phyloP scores from a whole-genome alignment of 2,797 vertebrate species.

The Vultur gryphus region DNA sequence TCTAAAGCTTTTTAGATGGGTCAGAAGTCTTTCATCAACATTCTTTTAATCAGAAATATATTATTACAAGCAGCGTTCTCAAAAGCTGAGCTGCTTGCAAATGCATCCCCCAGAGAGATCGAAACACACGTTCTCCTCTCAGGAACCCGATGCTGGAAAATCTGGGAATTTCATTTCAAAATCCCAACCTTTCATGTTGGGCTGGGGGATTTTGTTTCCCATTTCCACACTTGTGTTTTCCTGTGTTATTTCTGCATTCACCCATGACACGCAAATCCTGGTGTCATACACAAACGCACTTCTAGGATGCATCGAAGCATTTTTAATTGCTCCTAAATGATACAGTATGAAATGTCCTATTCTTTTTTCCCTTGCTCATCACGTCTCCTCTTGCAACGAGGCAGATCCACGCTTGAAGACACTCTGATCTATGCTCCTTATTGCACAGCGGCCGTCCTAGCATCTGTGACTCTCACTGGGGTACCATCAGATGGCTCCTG shows the following conservation, averaged over 20 bases:
- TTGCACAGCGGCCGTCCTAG: background rate
- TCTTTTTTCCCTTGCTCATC: background rate
- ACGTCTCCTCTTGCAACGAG: background rate
- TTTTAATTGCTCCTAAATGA: background rate
- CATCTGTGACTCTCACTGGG: background rate
- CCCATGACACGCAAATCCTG: background rate
- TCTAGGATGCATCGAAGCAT: background rate
- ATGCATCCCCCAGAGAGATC: accelerated
- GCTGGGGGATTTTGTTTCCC: background rate
- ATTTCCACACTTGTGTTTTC: background rate
- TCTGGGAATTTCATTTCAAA: constrained; percentile 9
- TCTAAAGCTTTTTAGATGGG: background rate
- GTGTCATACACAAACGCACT: background rate
- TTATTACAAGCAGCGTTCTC: background rate
- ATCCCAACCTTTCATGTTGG: background rate
- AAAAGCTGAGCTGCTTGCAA: background rate
- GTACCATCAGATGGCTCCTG: background rate
- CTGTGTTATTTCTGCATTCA: background rate
- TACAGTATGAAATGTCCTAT: background rate
- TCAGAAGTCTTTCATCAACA: constrained; percentile 1
- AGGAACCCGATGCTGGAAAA: background rate
- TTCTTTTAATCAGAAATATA: constrained; percentile 21
- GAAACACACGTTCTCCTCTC: background rate
- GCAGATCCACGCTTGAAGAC: background rate
- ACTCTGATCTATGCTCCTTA: background rate